Conservation (phyloP, 2,113 vertebrate species). For the Ceyx margarethae region DNA sequence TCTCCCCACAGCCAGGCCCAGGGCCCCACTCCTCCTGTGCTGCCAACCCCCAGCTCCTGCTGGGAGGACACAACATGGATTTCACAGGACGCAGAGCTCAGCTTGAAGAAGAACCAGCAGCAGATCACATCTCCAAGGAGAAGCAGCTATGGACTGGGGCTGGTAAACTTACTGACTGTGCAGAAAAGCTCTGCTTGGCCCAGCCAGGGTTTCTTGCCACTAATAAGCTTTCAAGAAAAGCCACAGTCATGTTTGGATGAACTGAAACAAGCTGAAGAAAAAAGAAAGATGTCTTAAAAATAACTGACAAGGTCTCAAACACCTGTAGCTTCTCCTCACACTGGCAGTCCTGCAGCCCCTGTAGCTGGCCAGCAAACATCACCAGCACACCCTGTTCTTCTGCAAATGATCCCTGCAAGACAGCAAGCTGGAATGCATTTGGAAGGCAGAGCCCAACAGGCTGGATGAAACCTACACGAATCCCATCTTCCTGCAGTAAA, state of each 20-base stretch:
- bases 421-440: not conserved
- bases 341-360: not conserved
- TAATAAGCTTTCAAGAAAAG: not conserved
- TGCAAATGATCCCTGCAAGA: not conserved
- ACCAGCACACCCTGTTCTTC: too few species aligned
- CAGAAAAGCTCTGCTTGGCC: not conserved
- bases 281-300: not conserved
- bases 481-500: not conserved
- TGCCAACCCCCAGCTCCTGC: not conserved
- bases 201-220: not conserved
- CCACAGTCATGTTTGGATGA: not conserved
- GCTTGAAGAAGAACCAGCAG: not conserved
- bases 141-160: not conserved
- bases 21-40: too few species aligned
- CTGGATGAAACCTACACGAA: not conserved
- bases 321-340: not conserved
- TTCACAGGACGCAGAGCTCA: not conserved
- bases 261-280: not conserved
- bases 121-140: not conserved
- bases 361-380: not conserved
- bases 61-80: not conserved
- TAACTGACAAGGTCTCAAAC: not conserved
- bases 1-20: not conserved
- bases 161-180: not conserved
- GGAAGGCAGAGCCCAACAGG: accelerated